These are phyloP conservation scores for Capromys pilorides DNA, from an alignment of 2,797 vertebrate species.

Conservation along the genomic window DNA sequence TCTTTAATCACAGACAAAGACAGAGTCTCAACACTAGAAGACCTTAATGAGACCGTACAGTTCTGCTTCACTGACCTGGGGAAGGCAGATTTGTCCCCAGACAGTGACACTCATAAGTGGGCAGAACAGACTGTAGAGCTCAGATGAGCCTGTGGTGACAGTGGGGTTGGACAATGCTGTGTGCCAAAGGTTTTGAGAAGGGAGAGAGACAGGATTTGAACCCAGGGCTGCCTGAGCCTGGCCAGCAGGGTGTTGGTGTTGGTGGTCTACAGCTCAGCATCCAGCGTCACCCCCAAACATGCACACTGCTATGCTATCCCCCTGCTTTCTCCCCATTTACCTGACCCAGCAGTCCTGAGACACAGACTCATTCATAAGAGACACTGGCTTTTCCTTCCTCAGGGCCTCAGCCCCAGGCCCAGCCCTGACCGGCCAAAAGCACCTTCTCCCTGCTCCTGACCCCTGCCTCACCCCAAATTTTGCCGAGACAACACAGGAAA, in stretches of 20 bases:
- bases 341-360: not conserved
- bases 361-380: not conserved
- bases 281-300: not conserved
- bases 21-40: not conserved
- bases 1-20: not conserved
- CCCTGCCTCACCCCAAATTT: not conserved
- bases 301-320: not conserved
- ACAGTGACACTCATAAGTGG: accelerated
- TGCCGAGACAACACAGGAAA: not conserved
- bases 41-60: not conserved
- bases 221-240: not conserved
- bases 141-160: not conserved
- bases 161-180: not conserved
- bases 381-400: not conserved
- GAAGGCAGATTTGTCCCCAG: not conserved
- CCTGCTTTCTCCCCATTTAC: not conserved
- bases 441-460: not conserved
- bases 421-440: not conserved
- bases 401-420: not conserved
- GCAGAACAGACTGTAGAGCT: not conserved
- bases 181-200: not conserved
- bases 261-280: not conserved
- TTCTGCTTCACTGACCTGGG: not conserved
- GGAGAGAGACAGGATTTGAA: not conserved
- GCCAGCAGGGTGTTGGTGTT: too few relatives aligned